Percentiles rank a stretch among this genome's conserved stretches.
phyloP scores from a whole-genome alignment of 2,888 invertebrate species.

The Dorcus parallelipipedus region DNA sequence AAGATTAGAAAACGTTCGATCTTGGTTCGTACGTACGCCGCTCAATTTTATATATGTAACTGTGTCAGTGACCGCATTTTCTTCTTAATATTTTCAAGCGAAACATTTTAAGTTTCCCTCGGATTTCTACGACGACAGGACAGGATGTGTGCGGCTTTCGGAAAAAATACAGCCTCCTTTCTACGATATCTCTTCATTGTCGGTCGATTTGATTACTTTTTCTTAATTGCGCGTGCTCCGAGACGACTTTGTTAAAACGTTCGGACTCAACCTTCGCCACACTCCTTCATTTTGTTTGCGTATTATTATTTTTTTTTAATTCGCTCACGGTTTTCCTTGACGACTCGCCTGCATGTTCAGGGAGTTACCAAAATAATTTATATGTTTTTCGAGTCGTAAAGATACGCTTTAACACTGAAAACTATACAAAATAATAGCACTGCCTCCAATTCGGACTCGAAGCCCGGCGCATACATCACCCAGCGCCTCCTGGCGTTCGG shows the following conservation, averaged over 20 bases:
- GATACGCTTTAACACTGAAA: not conserved
- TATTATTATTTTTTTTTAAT: no score
- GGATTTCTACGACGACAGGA: not conserved
- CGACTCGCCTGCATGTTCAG: not conserved
- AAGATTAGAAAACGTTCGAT: not conserved
- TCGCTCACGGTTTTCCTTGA: not conserved
- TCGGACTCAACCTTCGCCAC: no score
- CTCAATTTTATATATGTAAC: constrained; percentile 1
- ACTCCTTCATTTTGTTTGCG: no score
- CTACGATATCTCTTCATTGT: constrained; percentile 3
- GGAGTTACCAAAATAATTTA: not conserved
- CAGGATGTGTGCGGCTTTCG: not conserved
- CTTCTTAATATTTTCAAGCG: constrained; percentile 1
- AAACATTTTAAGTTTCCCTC: constrained; percentile 2
- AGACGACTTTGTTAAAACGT: no score
- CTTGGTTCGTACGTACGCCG: not conserved
- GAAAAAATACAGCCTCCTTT: constrained; percentile 3
- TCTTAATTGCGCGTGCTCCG: no score
- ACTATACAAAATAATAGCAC: not conserved
- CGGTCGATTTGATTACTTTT: no score
- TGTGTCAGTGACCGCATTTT: constrained; percentile 6
- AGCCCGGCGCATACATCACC: no score
- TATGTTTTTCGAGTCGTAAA: not conserved
- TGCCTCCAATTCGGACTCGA: no score
- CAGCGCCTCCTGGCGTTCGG: no score